Evolutionary conservation across 2,797 vertebrate genomes (phyloP), one percentile per base, ranked within the genome.

Genomic region (Garrulus glandarius): DNA sequence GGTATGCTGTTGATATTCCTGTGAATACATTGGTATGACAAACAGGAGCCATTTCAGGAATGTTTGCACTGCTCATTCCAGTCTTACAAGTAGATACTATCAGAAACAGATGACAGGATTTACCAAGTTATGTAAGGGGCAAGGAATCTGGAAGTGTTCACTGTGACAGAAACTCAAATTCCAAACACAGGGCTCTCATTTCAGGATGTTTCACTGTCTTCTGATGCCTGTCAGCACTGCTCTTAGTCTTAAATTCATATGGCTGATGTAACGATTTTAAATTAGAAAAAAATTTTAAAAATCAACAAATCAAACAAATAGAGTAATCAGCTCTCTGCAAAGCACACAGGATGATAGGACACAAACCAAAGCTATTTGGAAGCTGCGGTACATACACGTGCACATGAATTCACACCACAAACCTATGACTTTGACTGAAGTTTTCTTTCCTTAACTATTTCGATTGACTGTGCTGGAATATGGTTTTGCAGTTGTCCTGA

Each of bases 11-110:
- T 75, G 82, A n/a, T 44, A 67, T 60, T 74, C 32, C 86, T 72
- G 52, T 1, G 6, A 94, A 46, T 21, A 34, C 50, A 39, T 19
- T 2, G 6, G 27, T 47, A 61, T 49, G 65, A 81, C 27, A 92
- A 96, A 82, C 61, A 86, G 44, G 27, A 92, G 64, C 39, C 43
- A 84, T 84, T 87, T 92, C 85, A 92, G 86, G 91, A 96, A 95
- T 93, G 95, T 94, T 96, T 95, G 69, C 46, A 5, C 26, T 94
- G 43, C 64, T 96, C 80, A 69, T 94, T 96, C 87, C 92, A 96
- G 34, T 34, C 46, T 78, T 89, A 69, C 74, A 78, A 96, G 92
- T 57, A 89, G 91, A 93, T 93, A n/a, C 19, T 93, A 92, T 96
- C 92, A 78, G 64, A 89, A 93, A 55, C 56, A 96, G 87, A 93